Conservation (phyloP, 1,140 invertebrate species). For the Lordiphosa mommai region DNA sequence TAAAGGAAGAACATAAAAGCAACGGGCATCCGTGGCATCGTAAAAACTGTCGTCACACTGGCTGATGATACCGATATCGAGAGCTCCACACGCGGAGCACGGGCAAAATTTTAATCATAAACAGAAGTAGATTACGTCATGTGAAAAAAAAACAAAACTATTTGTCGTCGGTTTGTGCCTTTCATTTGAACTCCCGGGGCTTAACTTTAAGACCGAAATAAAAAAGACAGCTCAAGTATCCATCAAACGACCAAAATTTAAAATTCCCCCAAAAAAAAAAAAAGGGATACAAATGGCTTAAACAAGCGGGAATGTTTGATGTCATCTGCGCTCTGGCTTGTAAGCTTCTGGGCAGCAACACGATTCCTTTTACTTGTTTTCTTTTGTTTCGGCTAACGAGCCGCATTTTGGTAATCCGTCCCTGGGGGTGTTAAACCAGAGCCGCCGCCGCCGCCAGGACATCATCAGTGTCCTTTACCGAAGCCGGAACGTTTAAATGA, state of each 20-base stretch:
- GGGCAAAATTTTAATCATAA: conserved; percentile 65
- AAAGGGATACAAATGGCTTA: conserved; percentile 40
- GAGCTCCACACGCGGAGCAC: conserved; percentile 11
- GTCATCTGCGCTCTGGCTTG: conserved; percentile 35
- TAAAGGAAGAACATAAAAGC: conserved; percentile 32
- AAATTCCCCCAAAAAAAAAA: conserved; percentile 9
- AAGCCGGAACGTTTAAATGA: conserved; percentile 70
- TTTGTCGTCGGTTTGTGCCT: conserved; percentile 50
- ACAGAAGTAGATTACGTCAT: conserved; percentile 70
- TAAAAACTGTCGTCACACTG: conserved; percentile 72
- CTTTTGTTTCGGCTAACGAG: conserved; percentile 75
- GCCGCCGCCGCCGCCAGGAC: conserved; percentile 1
- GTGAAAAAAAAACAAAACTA: conserved; percentile 62
- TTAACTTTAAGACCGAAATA: conserved; percentile 12
- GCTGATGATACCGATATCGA: conserved; percentile 70
- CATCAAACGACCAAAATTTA: conserved; percentile 34
- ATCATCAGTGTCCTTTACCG: conserved; percentile 14
- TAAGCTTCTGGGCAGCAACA: conserved; percentile 60
- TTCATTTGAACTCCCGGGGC: conserved; percentile 46
- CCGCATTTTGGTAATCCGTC: conserved; percentile 75
- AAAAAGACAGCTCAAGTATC: conserved; percentile 7
- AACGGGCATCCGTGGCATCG: conserved; percentile 23
- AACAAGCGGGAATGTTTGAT: conserved; percentile 50
- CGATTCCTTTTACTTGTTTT: conserved; percentile 27
- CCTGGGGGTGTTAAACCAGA: conserved; percentile 60